Base-by-base conservation (phyloP, 1,140 invertebrate genomes). In the Akabosia matsudoensis region DNA sequence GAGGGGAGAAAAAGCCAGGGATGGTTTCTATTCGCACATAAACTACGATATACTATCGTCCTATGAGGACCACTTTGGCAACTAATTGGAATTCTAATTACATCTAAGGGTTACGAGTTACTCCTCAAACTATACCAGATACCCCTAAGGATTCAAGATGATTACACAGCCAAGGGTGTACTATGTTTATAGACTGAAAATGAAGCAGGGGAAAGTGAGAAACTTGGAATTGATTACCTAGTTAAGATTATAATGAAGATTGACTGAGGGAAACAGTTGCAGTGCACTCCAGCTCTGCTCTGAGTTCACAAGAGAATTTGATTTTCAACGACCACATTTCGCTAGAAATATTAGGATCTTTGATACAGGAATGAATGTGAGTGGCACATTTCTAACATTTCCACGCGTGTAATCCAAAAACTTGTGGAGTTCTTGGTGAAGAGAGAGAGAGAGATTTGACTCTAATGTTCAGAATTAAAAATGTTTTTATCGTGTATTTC, bases 31-130 rank as follows among this genome's bases (percentile, higher is more conserved):
- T 7, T 45, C 7, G 37, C 37, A 45, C 37, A 22, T 22, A 3
- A 56, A n/a, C 14, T 22, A 56, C 18, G 37, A 10, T 45, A 10
- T 45, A 45, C 37, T n/a, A n/a, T n/a, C 7, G 37, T 45, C 7
- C 37, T 45, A 45, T 45, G 37, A 10, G 7, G 37, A 45, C 37
- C 24, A n/a, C 54, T 61, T 24, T 61, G n/a, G n/a, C 28, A 67
- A 67, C 61, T 67, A 67, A 67, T 67, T 67, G 28, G 61, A 67
- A 67, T 67, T 67, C 24, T 67, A 67, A 67, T 67, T 67, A 30
- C 24, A 28, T 18, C 18, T 45, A n/a, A n/a, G n/a, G n/a, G n/a
- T n/a, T n/a, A n/a, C n/a, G n/a, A n/a, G 54, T 61, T 30, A 16
- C 14, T 30, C 61, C 10, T 10, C 37, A 2, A 67, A 24, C 31